Evolutionary conservation across 2,797 vertebrate species (phyloP).

Genomic region (Saguinus oedipus): DNA sequence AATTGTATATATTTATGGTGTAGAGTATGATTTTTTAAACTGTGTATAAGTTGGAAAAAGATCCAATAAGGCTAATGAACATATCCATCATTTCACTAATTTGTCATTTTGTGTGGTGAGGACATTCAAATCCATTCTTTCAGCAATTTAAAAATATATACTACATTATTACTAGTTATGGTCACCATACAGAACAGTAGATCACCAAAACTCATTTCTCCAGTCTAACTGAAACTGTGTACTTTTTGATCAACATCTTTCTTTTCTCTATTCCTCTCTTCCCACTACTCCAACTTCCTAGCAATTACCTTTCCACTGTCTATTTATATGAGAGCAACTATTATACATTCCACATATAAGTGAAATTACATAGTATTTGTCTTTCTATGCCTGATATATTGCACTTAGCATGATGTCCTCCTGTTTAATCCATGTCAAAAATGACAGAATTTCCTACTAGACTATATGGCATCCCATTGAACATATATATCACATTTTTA

Average conservation of each 20-base stretch:
- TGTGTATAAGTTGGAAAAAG: neutral
- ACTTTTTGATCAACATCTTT: neutral
- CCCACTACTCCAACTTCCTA: neutral
- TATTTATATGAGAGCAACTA: neutral
- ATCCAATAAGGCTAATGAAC: neutral
- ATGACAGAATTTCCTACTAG: neutral
- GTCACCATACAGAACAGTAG: neutral
- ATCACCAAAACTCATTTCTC: neutral
- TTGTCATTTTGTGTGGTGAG: neutral
- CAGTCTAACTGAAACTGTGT: neutral
- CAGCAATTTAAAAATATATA: neutral
- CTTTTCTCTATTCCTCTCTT: neutral
- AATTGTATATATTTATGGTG: neutral
- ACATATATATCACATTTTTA: neutral
- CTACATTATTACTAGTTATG: neutral
- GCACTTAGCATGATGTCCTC: neutral
- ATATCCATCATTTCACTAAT: neutral
- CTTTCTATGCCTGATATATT: neutral
- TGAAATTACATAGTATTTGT: neutral
- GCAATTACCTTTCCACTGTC: neutral
- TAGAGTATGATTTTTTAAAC: neutral
- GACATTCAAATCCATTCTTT: neutral
- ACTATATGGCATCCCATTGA: neutral
- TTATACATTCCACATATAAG: neutral
- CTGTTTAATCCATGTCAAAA: neutral